phyloP scores from a whole-genome alignment of 2,888 invertebrate species.

The Drosophila helvetica region DNA sequence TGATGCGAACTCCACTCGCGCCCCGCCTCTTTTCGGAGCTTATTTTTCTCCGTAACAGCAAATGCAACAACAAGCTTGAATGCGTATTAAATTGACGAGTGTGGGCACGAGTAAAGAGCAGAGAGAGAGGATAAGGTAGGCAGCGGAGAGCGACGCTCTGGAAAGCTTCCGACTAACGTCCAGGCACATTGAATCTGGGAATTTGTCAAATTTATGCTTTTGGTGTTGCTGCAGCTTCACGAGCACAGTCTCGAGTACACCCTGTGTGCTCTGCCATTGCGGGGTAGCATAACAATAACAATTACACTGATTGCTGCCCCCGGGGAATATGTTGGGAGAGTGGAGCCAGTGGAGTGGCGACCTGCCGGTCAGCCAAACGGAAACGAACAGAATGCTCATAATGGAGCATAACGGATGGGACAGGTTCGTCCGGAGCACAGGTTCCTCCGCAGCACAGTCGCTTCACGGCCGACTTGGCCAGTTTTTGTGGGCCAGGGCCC shows the following conservation, averaged over 20 bases:
- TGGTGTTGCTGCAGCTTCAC: not conserved
- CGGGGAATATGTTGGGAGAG: slow-evolving; percentile 56
- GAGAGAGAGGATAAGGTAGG: too few species aligned
- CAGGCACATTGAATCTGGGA: too few species aligned
- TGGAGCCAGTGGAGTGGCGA: slow-evolving; percentile 61
- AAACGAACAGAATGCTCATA: slow-evolving; percentile 14
- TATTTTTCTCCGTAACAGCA: too few species aligned
- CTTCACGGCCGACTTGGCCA: slow-evolving; percentile 44
- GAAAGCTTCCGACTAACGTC: too few species aligned
- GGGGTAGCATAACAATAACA: slow-evolving; percentile 63
- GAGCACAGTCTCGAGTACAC: not conserved
- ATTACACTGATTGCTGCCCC: slow-evolving; percentile 73
- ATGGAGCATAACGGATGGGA: slow-evolving; percentile 17
- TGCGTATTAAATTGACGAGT: too few species aligned
- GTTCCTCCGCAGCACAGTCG: slow-evolving; percentile 40
- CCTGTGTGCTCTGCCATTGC: not conserved
- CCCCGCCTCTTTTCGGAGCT: too few species aligned
- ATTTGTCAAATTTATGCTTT: not conserved
- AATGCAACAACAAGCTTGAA: too few species aligned
- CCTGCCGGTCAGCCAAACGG: slow-evolving; percentile 51
- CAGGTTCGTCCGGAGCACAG: too few species aligned
- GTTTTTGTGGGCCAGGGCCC: slow-evolving; percentile 45
- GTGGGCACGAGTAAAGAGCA: too few species aligned
- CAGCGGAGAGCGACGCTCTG: too few species aligned
- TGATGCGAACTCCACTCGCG: too few species aligned